phyloP scores from a whole-genome alignment of 2,797 vertebrate genomes.

The Acestrorhynchus altus region DNA sequence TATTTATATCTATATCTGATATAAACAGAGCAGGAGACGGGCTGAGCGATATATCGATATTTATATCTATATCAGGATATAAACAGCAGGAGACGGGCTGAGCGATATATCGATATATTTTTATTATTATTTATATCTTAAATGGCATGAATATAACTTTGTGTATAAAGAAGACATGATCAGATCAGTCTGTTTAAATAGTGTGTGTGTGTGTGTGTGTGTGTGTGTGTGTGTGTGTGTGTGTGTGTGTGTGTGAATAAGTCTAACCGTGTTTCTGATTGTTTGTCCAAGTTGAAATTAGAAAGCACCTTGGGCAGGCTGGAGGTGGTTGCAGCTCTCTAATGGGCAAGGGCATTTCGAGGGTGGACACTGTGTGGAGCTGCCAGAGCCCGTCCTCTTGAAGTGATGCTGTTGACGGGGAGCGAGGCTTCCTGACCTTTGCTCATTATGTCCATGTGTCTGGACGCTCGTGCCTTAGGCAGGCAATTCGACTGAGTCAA shows the following conservation, averaged over 20 bases:
- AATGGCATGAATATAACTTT: too few relatives aligned
- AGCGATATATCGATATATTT: too few relatives aligned
- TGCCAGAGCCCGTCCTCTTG: conserved; percentile 76
- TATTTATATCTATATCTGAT: too few relatives aligned
- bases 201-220: too few relatives aligned
- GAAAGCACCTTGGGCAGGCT: conserved; percentile 73
- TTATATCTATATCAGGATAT: too few relatives aligned
- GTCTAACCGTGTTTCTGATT: conserved; percentile 8
- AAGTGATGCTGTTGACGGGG: conserved; percentile 81
- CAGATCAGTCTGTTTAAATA: too few relatives aligned
- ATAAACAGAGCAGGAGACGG: too few relatives aligned
- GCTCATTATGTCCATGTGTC: conserved; percentile 79
- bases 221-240: not conserved
- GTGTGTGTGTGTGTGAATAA: conserved; percentile 2
- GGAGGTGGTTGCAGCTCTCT: conserved; percentile 68
- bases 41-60: too few relatives aligned
- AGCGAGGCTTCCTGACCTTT: conserved; percentile 80
- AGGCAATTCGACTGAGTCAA: conserved; percentile 83
- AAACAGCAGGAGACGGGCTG: too few relatives aligned
- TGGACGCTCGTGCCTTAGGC: conserved; percentile 74
- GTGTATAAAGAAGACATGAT: too few relatives aligned
- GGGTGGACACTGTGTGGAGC: conserved; percentile 64
- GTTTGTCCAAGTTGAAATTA: conserved; percentile 61
- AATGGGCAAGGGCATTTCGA: conserved; percentile 75
- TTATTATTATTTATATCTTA: too few relatives aligned